phyloP scores from a whole-genome alignment of 2,888 invertebrate species.

The Pogonocherus hispidulus region DNA sequence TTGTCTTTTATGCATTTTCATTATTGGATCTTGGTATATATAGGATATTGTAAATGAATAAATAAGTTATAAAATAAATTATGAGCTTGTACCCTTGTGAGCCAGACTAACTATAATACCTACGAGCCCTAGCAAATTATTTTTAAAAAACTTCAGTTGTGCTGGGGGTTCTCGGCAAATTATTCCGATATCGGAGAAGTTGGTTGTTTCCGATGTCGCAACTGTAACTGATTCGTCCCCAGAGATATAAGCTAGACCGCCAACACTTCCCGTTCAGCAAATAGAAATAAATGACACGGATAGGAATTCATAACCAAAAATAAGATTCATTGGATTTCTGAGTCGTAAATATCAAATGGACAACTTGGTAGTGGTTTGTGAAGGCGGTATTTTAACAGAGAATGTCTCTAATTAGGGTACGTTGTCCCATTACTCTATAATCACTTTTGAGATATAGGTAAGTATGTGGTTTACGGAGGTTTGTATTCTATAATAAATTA shows the following conservation, averaged over 20 bases:
- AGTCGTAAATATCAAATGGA: conserved; percentile 17
- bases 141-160: not conserved
- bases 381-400: too few relatives aligned
- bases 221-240: conserved; percentile 30
- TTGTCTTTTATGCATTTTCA: too few relatives aligned
- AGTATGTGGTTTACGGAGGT: too few relatives aligned
- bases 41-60: too few relatives aligned
- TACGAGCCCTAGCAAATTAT: not conserved
- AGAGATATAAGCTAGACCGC: conserved; percentile 12
- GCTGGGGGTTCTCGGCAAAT: not conserved
- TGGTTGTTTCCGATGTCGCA: conserved; percentile 28
- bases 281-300: conserved; percentile 35
- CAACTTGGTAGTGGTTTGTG: conserved; percentile 2
- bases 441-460: too few relatives aligned
- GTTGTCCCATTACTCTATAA: too few relatives aligned
- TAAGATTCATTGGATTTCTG: conserved; percentile 30
- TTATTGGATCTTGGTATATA: too few relatives aligned
- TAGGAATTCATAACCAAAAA: conserved; percentile 35
- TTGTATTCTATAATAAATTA: too few relatives aligned
- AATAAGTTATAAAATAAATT: too few relatives aligned
- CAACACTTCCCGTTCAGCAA: conserved; percentile 18
- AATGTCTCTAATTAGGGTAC: too few relatives aligned
- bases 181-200: conserved; percentile 19
- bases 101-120: too few relatives aligned
- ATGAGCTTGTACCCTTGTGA: too few relatives aligned